A percentile compares a stretch with the other conserved stretches of the same genome.
Conservation (phyloP, 2,797 vertebrate species). For the Dromococcyx pavoninus region DNA sequence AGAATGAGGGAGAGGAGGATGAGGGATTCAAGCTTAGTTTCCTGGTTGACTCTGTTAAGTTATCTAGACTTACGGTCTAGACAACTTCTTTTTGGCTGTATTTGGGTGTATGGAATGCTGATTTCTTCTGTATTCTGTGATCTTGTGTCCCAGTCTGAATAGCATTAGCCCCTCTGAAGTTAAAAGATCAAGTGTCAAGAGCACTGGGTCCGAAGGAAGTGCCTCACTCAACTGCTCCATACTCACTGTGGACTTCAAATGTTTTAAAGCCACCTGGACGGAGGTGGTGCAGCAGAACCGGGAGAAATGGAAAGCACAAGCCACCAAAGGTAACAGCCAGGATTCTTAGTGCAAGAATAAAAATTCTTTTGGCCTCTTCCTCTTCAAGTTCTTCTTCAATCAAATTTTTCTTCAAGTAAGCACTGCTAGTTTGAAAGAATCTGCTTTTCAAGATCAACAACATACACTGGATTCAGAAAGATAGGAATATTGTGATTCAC, state of each 20-base stretch:
- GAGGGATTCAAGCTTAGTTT: neutral
- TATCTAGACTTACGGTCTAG: neutral
- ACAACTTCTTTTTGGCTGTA: neutral
- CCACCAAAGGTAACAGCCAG: conserved; percentile 83
- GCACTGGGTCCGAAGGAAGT: conserved; percentile 84
- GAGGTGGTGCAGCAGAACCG: conserved; percentile 88
- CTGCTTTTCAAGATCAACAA: neutral
- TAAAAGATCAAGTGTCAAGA: conserved; percentile 85
- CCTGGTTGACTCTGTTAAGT: neutral
- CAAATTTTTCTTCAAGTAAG: neutral
- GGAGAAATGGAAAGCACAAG: conserved; percentile 89
- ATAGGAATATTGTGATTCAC: neutral
- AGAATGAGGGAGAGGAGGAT: neutral
- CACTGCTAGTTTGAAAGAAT: neutral
- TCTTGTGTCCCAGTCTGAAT: conserved; percentile 79
- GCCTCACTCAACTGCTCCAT: conserved; percentile 85
- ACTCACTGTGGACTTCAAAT: conserved; percentile 85
- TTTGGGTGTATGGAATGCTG: neutral
- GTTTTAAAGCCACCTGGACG: conserved; percentile 88
- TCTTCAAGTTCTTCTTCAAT: neutral
- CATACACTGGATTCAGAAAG: neutral
- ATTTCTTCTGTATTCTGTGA: conserved; percentile 1
- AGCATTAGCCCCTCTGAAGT: conserved; percentile 84
- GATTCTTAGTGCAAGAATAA: neutral
- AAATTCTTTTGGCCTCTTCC: conserved; percentile 1